Conservation (phyloP, 2,888 invertebrate genomes). For the Ormyrus rosae region DNA sequence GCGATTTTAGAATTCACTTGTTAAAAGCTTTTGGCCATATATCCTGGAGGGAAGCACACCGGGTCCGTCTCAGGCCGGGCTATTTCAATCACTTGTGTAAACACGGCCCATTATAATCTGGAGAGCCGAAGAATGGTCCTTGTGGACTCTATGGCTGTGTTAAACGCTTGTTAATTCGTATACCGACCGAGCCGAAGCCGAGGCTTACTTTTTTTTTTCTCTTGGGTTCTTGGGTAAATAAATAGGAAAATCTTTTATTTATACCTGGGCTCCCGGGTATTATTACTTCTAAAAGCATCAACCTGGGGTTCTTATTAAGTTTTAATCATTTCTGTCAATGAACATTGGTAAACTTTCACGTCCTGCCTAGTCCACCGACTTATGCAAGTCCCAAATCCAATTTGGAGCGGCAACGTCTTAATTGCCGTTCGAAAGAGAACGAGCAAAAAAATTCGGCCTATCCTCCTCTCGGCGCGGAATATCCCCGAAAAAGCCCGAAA, state of each 20-base stretch:
- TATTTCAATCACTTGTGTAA: conserved; percentile 47
- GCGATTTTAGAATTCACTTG: conserved; percentile 46
- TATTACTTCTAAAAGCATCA: too few relatives aligned
- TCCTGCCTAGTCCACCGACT: too few relatives aligned
- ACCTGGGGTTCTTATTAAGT: too few relatives aligned
- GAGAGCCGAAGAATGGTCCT: too few relatives aligned
- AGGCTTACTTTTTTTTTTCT: neutral
- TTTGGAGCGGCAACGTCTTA: too few relatives aligned
- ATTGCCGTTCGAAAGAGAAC: neutral
- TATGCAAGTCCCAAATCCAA: too few relatives aligned
- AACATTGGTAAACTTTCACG: too few relatives aligned
- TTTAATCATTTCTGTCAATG: too few relatives aligned
- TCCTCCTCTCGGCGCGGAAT: neutral
- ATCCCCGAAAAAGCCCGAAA: conserved; percentile 15
- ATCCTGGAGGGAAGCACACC: neutral
- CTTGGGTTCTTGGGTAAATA: too few relatives aligned
- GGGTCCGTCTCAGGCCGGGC: neutral
- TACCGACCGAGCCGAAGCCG: conserved; percentile 2
- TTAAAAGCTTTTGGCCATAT: conserved; percentile 9
- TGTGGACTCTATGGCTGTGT: conserved; percentile 1
- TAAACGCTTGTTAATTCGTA: neutral
- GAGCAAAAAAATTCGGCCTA: conserved; percentile 10
- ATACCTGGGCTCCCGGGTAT: too few relatives aligned
- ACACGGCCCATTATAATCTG: conserved; percentile 18
- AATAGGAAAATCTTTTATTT: too few relatives aligned